phyloP scores from a whole-genome alignment of 1,140 invertebrate genomes.

The Grapholita molesta region DNA sequence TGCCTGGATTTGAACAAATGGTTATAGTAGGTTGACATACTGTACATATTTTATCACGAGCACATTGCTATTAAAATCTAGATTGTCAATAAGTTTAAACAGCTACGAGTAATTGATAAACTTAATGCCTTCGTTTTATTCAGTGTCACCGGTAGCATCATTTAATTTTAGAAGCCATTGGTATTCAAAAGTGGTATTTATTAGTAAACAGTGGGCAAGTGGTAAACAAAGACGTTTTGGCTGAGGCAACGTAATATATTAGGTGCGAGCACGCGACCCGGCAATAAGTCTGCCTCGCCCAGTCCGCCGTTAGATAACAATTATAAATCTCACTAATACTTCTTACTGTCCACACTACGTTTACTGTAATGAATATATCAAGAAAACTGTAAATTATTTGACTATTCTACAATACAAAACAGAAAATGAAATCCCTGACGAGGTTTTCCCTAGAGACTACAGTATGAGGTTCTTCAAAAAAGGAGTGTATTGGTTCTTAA shows the following conservation, averaged over 20 bases:
- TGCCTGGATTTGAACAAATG: too few species aligned
- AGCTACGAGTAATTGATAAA: constrained; percentile 10
- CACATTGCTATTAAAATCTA: not conserved
- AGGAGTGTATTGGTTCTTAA: too few species aligned
- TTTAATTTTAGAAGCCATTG: not conserved
- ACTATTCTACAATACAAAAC: too few species aligned
- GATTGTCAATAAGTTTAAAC: not conserved
- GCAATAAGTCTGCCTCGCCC: constrained; percentile 57
- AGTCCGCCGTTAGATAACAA: constrained; percentile 50
- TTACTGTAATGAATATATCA: constrained; percentile 23
- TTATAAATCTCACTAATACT: constrained; percentile 61
- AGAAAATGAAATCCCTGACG: too few species aligned
- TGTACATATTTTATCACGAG: too few species aligned
- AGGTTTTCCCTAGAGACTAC: too few species aligned
- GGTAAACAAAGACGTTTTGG: constrained; percentile 55
- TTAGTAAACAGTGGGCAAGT: constrained; percentile 47
- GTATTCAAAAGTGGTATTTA: constrained; percentile 26
- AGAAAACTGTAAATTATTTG: too few species aligned
- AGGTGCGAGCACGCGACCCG: constrained; percentile 53
- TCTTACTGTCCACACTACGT: constrained; percentile 48
- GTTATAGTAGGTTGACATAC: too few species aligned
- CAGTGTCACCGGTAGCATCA: not conserved
- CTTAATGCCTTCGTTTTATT: not conserved
- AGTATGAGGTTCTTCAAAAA: too few species aligned
- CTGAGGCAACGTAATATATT: constrained; percentile 59